These are phyloP conservation scores for Toxotes jaculatrix DNA, from an alignment of 2,113 vertebrate species.

Conservation along the genomic window DNA sequence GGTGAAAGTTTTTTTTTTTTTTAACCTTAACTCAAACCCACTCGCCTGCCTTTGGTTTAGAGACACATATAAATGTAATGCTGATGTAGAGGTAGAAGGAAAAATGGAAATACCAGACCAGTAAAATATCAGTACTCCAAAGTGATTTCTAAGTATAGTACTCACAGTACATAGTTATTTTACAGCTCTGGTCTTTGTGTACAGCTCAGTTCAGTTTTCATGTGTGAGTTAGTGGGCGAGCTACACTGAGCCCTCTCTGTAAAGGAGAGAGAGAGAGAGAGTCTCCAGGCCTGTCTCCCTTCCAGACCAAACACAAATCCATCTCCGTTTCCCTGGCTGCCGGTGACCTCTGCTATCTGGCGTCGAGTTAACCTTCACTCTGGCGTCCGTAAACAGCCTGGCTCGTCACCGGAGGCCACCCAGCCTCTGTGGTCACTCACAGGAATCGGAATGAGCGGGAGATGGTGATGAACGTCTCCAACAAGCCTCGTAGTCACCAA, in stretches of 20 bases:
- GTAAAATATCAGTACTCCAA: background rate
- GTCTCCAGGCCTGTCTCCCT: conserved; percentile 48
- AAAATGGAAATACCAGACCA: background rate
- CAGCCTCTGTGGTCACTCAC: conserved; percentile 63
- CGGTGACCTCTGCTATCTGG: conserved; percentile 66
- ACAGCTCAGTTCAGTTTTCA: conserved; percentile 14
- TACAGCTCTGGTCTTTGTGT: conserved; percentile 16
- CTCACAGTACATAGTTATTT: background rate
- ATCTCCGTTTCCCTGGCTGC: conserved; percentile 50
- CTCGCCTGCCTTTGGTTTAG: no score
- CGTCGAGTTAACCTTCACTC: conserved; percentile 53
- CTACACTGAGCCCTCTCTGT: conserved; percentile 45
- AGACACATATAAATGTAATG: no score
- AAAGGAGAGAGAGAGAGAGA: conserved; percentile 16
- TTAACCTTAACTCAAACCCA: no score
- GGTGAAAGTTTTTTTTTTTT: no score
- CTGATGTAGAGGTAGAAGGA: background rate
- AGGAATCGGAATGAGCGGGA: conserved; percentile 46
- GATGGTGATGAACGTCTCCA: conserved; percentile 27
- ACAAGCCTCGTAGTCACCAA: conserved; percentile 16
- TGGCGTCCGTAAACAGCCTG: conserved; percentile 55
- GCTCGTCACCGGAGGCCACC: conserved; percentile 63
- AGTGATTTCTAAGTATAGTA: background rate
- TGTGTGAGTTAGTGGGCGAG: conserved; percentile 34
- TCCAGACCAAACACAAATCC: conserved; percentile 76